Evolutionary conservation across 2,113 vertebrate species (phyloP).

Genomic region (Nothoprocta pentlandii): DNA sequence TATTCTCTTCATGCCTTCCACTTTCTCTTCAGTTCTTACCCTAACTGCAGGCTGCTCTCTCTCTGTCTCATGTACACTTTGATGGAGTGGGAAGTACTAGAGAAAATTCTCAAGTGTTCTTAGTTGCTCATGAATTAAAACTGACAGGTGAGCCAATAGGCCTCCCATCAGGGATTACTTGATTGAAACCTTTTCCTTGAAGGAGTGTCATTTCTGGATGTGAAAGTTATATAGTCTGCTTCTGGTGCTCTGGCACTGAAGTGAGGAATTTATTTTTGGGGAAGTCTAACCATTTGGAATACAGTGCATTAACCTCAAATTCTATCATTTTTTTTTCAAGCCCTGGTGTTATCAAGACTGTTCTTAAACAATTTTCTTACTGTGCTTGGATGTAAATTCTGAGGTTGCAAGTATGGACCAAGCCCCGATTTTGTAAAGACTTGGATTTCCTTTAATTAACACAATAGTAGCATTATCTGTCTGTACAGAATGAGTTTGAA

Average conservation of each 20-base stretch:
- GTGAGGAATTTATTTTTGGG: background rate
- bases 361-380: background rate
- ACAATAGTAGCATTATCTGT: background rate
- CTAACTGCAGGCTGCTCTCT: no score
- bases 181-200: background rate
- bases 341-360: background rate
- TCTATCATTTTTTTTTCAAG: background rate
- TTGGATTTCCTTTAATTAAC: background rate
- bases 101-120: background rate
- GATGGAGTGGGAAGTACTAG: background rate
- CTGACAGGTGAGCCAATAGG: background rate
- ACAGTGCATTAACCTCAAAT: background rate
- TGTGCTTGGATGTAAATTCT: background rate
- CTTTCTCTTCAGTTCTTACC: no score
- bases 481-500: background rate
- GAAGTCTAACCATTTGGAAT: background rate
- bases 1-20: no score
- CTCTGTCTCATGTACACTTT: background rate
- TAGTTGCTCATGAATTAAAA: background rate
- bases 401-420: background rate
- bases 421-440: background rate
- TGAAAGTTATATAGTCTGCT: background rate
- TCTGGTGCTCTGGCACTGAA: background rate
- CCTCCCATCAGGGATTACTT: background rate
- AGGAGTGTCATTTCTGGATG: background rate